phyloP scores from a whole-genome alignment of 2,888 invertebrate species.

The Tortrix viridana region DNA sequence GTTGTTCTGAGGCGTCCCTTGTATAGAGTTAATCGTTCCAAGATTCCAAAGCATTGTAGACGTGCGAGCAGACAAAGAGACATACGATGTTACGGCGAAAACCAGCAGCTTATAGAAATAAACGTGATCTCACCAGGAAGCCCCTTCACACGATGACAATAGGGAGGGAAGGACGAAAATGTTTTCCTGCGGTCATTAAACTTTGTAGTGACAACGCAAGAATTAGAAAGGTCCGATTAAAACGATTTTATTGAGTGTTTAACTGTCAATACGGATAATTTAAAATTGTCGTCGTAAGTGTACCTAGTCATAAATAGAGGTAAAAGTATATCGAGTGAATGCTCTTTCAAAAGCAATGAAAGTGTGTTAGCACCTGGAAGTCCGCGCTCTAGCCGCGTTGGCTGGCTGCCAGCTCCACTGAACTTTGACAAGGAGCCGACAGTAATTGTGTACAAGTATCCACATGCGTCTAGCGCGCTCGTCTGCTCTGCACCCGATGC shows the following conservation, averaged over 20 bases:
- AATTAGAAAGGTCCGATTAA: background rate
- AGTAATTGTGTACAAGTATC: constrained; percentile 61
- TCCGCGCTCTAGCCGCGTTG: constrained; percentile 69
- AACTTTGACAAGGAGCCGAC: constrained; percentile 77
- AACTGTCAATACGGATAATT: background rate
- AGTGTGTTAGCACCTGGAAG: constrained; percentile 71
- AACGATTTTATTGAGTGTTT: background rate
- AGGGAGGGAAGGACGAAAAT: constrained; percentile 58
- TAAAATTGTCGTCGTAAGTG: background rate
- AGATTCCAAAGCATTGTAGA: constrained; percentile 56
- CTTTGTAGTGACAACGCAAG: constrained; percentile 19
- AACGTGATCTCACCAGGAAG: constrained; percentile 74
- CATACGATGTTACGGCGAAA: constrained; percentile 51
- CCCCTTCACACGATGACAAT: constrained; percentile 53
- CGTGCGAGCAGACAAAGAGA: constrained; percentile 65
- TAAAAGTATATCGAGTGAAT: constrained; percentile 46
- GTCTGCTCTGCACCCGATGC: constrained; percentile 21
- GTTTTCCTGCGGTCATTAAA: constrained; percentile 24
- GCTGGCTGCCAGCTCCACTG: constrained; percentile 78
- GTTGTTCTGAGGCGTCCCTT: constrained; percentile 57
- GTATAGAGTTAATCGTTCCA: constrained; percentile 66
- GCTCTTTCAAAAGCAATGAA: constrained; percentile 55
- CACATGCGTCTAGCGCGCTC: constrained; percentile 47
- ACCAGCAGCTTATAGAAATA: constrained; percentile 59
- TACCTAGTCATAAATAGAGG: constrained; percentile 47